Conservation (phyloP, 2,888 invertebrate genomes). For the Physocephala rufipes region DNA sequence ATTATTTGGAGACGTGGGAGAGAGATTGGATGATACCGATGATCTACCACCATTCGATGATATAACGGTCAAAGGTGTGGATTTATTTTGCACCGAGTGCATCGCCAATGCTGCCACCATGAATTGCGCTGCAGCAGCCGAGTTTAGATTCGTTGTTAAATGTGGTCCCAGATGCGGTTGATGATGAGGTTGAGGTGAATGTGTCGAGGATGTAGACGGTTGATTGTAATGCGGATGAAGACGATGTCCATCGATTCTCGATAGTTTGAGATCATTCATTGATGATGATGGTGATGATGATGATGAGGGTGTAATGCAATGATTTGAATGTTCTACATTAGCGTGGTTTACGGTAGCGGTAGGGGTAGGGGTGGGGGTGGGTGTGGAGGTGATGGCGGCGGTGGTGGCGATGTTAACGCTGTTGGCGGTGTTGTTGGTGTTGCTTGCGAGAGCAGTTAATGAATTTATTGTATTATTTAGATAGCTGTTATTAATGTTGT, state of each 20-base stretch:
- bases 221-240: conserved; percentile 17
- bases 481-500: conserved; percentile 31
- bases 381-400: conserved; percentile 41
- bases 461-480: background rate
- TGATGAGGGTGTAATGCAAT: conserved; percentile 33
- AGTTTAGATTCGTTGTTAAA: conserved; percentile 51
- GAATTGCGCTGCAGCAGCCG: conserved; percentile 54
- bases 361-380: conserved; percentile 2
- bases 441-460: too few species aligned
- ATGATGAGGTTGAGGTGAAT: conserved; percentile 39
- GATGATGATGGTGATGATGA: too few species aligned
- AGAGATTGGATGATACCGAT: conserved; percentile 35
- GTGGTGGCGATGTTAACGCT: conserved; percentile 40
- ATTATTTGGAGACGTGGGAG: conserved; percentile 50
- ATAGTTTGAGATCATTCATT: conserved; percentile 42
- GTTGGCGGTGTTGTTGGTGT: too few species aligned
- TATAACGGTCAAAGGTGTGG: conserved; percentile 1
- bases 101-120: conserved; percentile 62
- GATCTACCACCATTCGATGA: conserved; percentile 3
- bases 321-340: conserved; percentile 20
- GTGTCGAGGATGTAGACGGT: conserved; percentile 14
- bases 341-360: background rate
- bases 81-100: conserved; percentile 52
- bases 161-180: conserved; percentile 46
- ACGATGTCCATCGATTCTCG: background rate